A percentile compares a stretch with the other conserved stretches of the same genome.
phyloP scores from a whole-genome alignment of 2,113 vertebrate species.

The Cryptomyrus ogoouensis region DNA sequence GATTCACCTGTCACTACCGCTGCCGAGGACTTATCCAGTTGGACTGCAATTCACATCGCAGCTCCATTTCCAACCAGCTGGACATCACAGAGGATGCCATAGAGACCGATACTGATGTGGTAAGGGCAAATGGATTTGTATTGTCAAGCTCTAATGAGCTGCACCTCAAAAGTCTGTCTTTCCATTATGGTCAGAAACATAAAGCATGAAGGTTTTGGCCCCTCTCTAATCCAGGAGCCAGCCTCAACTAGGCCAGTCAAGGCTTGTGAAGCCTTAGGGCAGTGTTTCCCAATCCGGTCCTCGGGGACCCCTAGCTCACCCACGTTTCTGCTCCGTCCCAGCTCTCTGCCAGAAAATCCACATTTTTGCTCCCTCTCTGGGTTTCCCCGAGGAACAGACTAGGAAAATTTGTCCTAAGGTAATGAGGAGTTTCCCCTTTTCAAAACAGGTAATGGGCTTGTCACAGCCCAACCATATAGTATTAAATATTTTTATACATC shows the following conservation, averaged over 20 bases:
- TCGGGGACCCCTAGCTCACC: not conserved
- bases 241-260: not conserved
- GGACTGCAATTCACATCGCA: constrained; percentile 70
- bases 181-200: not conserved
- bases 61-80: constrained; percentile 33
- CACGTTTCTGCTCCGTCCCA: not conserved
- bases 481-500: not conserved
- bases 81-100: constrained; percentile 60
- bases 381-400: too few relatives aligned
- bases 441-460: not conserved
- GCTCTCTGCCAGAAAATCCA: not conserved
- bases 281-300: not conserved
- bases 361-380: not conserved
- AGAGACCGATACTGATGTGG: constrained; percentile 92
- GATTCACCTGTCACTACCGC: constrained; percentile 87
- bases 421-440: not conserved
- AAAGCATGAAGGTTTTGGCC: not conserved
- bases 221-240: not conserved
- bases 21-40: constrained; percentile 82
- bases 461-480: not conserved
- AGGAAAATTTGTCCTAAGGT: not conserved
- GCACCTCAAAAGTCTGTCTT: not conserved
- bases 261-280: not conserved
- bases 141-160: not conserved
- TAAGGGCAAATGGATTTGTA: constrained; percentile 48